phyloP scores from a whole-genome alignment of 2,797 vertebrate genomes.

The Pseudochromis fuscus region DNA sequence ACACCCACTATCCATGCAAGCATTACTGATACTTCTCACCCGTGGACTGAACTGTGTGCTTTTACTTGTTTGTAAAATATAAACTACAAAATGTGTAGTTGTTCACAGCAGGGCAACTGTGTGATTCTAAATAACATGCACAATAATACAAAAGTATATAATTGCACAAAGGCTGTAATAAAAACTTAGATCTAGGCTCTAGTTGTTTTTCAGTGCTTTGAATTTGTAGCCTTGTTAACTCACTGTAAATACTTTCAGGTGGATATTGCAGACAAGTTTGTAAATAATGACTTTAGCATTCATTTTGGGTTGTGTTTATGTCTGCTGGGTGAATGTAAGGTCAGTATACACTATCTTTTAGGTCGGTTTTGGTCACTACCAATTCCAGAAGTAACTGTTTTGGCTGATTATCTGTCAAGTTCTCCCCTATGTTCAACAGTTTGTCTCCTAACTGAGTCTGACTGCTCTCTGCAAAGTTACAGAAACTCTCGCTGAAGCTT shows the following conservation, averaged over 20 bases:
- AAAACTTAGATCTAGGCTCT: neutral
- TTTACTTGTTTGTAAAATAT: slow-evolving; percentile 11
- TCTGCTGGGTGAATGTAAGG: too few relatives aligned
- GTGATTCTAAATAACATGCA: too few relatives aligned
- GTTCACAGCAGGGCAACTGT: neutral
- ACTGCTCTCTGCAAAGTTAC: neutral
- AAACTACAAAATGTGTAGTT: neutral
- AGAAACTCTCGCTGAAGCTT: neutral
- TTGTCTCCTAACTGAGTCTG: too few relatives aligned
- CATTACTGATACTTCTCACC: neutral
- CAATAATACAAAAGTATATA: neutral
- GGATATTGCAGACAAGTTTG: neutral
- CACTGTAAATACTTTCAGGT: too few relatives aligned
- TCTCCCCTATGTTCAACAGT: too few relatives aligned
- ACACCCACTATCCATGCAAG: neutral
- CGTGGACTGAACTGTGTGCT: neutral
- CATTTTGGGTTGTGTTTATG: neutral
- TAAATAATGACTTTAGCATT: neutral
- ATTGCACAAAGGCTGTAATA: neutral
- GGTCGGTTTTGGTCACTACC: neutral
- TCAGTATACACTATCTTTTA: neutral
- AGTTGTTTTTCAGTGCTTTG: too few relatives aligned
- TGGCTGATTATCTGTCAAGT: neutral
- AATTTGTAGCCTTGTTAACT: too few relatives aligned
- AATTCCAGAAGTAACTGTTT: neutral